Conservation (phyloP, 2,888 invertebrate species). For the Polydrusus cervinus region DNA sequence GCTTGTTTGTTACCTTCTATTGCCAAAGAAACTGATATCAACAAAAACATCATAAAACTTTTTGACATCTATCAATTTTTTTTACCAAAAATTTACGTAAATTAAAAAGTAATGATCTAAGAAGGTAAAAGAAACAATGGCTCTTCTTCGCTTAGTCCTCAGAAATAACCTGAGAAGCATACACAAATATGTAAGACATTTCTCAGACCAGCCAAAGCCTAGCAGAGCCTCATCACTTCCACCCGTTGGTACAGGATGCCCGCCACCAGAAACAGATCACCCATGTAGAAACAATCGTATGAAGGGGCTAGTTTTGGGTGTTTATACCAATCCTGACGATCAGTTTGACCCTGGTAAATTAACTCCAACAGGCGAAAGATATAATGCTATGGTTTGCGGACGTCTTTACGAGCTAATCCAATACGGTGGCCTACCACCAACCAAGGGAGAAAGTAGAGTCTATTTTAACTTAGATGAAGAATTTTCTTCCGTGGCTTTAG, state of each 20-base stretch:
- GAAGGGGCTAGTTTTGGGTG: constrained; percentile 77
- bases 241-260: constrained; percentile 45
- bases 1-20: constrained; percentile 6
- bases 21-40: constrained; percentile 23
- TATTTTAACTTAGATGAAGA: constrained; percentile 79
- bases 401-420: constrained; percentile 73
- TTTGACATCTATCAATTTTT: constrained; percentile 50
- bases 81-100: constrained; percentile 35
- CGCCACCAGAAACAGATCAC: constrained; percentile 52
- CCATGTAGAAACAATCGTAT: constrained; percentile 62
- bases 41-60: constrained; percentile 43
- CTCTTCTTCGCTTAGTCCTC: constrained; percentile 37
- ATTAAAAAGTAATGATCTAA: constrained; percentile 51
- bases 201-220: constrained; percentile 12
- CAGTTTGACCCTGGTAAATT: constrained; percentile 75
- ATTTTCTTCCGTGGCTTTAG: constrained; percentile 81
- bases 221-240: constrained; percentile 1
- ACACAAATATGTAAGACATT: constrained; percentile 13
- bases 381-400: constrained; percentile 74
- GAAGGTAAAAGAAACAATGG: constrained; percentile 34
- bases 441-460: constrained; percentile 75
- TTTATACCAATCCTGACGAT: constrained; percentile 76
- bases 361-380: constrained; percentile 76
- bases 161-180: constrained; percentile 13
- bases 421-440: constrained; percentile 72